Conservation (phyloP, 2,113 vertebrate genomes). For the Nematolebias whitei region DNA sequence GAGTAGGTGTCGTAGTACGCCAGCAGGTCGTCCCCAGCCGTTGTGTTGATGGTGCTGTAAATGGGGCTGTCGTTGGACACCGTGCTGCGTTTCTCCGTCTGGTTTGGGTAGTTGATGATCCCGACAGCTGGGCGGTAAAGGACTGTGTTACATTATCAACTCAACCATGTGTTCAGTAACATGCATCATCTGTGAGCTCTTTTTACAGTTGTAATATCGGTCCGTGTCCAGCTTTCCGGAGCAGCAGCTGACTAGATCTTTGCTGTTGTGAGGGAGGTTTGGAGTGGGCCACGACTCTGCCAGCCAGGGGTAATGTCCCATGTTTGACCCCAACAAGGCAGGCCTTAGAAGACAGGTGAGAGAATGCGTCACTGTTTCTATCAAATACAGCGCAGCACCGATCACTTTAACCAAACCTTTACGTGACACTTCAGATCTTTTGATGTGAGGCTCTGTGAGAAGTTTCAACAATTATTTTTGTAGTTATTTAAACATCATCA, state of each 20-base stretch:
- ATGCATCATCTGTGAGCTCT: slow-evolving; percentile 45
- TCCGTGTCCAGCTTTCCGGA: slow-evolving; percentile 82
- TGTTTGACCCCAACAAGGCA: slow-evolving; percentile 80
- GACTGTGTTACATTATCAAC: slow-evolving; percentile 1
- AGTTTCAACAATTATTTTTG: no score
- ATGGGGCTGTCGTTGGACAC: slow-evolving; percentile 86
- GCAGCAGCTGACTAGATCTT: slow-evolving; percentile 83
- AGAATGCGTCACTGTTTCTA: background rate
- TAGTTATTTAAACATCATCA: no score
- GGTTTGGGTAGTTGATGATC: slow-evolving; percentile 87
- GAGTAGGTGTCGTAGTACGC: slow-evolving; percentile 79
- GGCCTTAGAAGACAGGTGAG: slow-evolving; percentile 68
- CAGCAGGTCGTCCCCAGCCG: slow-evolving; percentile 81
- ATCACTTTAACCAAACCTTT: slow-evolving; percentile 17
- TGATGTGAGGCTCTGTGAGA: no score
- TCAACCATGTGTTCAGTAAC: background rate
- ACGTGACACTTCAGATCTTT: no score
- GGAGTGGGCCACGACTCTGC: slow-evolving; percentile 87
- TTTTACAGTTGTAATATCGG: slow-evolving; percentile 94
- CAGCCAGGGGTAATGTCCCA: slow-evolving; percentile 90
- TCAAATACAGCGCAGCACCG: slow-evolving; percentile 1
- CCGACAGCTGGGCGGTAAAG: slow-evolving; percentile 79
- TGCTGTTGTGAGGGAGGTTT: slow-evolving; percentile 78
- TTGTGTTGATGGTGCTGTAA: slow-evolving; percentile 90
- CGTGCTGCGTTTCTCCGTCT: slow-evolving; percentile 82